Base-by-base conservation (phyloP, 2,888 invertebrate species). In the Coleophora deauratella region DNA sequence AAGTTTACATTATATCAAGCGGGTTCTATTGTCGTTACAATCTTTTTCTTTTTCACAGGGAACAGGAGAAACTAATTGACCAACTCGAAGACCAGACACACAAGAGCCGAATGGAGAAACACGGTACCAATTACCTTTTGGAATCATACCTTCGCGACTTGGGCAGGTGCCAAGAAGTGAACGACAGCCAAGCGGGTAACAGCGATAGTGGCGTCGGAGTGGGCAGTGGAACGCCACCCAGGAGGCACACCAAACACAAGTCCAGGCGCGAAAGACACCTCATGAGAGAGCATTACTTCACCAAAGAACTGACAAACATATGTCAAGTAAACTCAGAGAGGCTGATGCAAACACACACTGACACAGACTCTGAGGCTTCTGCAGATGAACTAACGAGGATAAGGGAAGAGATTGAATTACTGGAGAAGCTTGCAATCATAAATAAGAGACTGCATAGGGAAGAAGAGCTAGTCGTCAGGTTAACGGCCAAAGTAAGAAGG, bases 81-180 rank as follows among this genome's bases (percentile, higher is more conserved):
- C 89, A 89, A 59, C 88, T 93, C 54, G 93, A 93, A 80, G 91
- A 92, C 61, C 91, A 92, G 62, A 91, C 92, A 27, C 93, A 94
- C 71, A 89, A 90, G 50, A 89, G 87, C 35, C 81, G 93, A 37
- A 90, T 92, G 73, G 88, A 91, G 50, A 91, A 92, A 58, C 89
- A 93, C 61, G 93, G 93, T 12, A 92, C 92, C 47, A 93, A 94
- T 72, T 94, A 94, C 66, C 86, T 94, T 37, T 80, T 93, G 11
- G 93, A 93, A 68, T 91, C 93, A 1, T 94, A 94, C 65, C 84
- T 94, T 13, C 66, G 84, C 28, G 85, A 85, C 50, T 59, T 85
- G 0, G 82, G 84, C 1, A 55, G 82, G 47, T 70, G 65, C 53
- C 79, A 75, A 44, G 85, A 85, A 56, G 79, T 79, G 7, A 81